Evolutionary conservation across 2,113 vertebrate species (phyloP), one percentile per base, ranked within the genome.

Genomic region (Macroglossus sobrinus): DNA sequence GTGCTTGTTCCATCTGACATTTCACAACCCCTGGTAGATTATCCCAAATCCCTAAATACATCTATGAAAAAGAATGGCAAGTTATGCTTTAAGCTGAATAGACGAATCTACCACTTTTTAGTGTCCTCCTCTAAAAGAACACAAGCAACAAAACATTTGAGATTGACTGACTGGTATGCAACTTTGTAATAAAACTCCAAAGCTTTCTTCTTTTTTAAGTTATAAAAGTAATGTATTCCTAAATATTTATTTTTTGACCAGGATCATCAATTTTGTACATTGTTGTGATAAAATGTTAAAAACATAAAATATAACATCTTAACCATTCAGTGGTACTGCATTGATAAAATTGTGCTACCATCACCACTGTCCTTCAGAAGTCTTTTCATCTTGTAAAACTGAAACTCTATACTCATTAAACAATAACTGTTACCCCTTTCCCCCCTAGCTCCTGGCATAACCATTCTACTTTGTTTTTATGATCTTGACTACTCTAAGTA

Each of bases 1-100:
- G 97, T 68, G 98, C 97, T 97, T 99, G 99, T 97, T 99, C 99
- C 99, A 99, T 99, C 87, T 99, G 99, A 97, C 99, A 99, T 98
- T 99, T 99, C 97, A 99, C 99, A 96, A 99, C 99, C 55, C 99
- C 99, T 91, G 99, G 99, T 69, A 99, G 97, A 97, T 99, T 99
- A 63, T 99, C 99, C 99, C 99, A 99, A 97, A 98, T 98, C 97
- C 99, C 99, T 82, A 99, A 99, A 97, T 99, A 99, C 75, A 99
- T 99, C 99, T 99, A n/a, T 47, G 94, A 78, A 97, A 97, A 74
- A 96, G 72, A 79, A 96, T 26, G 35, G 72, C 50, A 94, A 81
- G 30, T 92, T 90, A 81, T 18, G 4, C 19, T n/a, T 69, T 76
- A 63, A 21, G 26, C 4, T 50, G 14, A 96, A 18, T 33, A 90